Percentiles rank a stretch among this genome's conserved stretches.
Conservation (phyloP, 2,113 vertebrate genomes). For the Misgurnus anguillicaudatus region DNA sequence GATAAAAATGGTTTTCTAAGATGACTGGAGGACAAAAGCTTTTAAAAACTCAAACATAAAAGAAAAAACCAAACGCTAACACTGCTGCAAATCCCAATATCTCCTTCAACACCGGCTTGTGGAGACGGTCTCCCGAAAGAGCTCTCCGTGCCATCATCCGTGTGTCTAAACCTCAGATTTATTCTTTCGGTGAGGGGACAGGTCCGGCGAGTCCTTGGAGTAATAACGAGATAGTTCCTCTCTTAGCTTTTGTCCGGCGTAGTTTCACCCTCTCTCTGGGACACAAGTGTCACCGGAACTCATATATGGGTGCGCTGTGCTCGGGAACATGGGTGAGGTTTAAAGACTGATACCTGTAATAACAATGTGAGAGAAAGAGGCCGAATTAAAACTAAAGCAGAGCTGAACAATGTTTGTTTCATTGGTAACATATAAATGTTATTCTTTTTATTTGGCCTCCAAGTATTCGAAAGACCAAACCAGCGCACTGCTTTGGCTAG, state of each 20-base stretch:
- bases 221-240: constrained; percentile 50
- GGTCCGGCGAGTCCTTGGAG: constrained; percentile 51
- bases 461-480: too few species aligned
- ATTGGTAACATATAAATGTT: too few species aligned
- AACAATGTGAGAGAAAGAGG: not conserved
- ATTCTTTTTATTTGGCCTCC: too few species aligned
- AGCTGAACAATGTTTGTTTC: not conserved
- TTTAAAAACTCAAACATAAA: constrained; percentile 36
- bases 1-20: constrained; percentile 34
- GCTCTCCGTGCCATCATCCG: constrained; percentile 27
- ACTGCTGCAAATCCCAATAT: constrained; percentile 46
- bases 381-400: not conserved
- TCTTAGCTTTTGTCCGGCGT: constrained; percentile 33
- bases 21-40: constrained; percentile 31
- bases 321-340: constrained; percentile 92
- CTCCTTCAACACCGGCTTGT: constrained; percentile 25
- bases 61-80: constrained; percentile 39
- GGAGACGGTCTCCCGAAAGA: constrained; percentile 27
- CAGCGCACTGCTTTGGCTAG: too few species aligned
- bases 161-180: constrained; percentile 36
- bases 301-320: constrained; percentile 94
- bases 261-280: constrained; percentile 1
- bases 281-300: constrained; percentile 89
- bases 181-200: constrained; percentile 36
- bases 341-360: constrained; percentile 92